Conservation (phyloP, 2,888 invertebrate species). For the Eupeodes luniger region DNA sequence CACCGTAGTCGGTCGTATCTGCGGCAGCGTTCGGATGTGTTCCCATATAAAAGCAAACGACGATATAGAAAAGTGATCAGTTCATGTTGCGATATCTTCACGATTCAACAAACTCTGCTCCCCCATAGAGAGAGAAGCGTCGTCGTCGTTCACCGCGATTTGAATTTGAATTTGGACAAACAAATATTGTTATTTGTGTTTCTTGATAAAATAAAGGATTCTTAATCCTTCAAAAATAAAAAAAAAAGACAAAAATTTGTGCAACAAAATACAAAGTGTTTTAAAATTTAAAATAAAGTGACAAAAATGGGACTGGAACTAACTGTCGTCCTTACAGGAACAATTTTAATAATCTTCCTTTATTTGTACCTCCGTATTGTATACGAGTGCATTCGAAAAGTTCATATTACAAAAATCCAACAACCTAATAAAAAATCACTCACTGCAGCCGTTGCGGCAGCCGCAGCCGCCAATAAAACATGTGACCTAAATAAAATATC, state of each 20-base stretch:
- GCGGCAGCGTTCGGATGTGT: conserved; percentile 41
- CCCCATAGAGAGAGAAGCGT: not conserved
- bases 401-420: conserved; percentile 72
- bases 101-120: conserved; percentile 48
- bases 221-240: not conserved
- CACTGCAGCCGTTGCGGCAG: not conserved
- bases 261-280: conserved; percentile 17
- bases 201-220: conserved; percentile 18
- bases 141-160: conserved; percentile 22
- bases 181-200: conserved; percentile 22
- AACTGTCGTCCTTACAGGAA: conserved; percentile 68
- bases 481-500: conserved; percentile 42
- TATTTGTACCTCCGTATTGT: conserved; percentile 77
- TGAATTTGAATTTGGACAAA: conserved; percentile 4
- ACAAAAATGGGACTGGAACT: conserved; percentile 71
- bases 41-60: conserved; percentile 72
- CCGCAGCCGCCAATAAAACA: conserved; percentile 29
- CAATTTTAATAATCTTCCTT: conserved; percentile 72
- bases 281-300: not conserved
- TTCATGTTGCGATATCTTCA: conserved; percentile 72
- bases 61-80: conserved; percentile 69
- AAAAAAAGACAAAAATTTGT: not conserved
- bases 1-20: conserved; percentile 29
- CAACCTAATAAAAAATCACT: conserved; percentile 66
- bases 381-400: conserved; percentile 78